phyloP scores from a whole-genome alignment of 2,113 vertebrate species.

The Leiothrix lutea region DNA sequence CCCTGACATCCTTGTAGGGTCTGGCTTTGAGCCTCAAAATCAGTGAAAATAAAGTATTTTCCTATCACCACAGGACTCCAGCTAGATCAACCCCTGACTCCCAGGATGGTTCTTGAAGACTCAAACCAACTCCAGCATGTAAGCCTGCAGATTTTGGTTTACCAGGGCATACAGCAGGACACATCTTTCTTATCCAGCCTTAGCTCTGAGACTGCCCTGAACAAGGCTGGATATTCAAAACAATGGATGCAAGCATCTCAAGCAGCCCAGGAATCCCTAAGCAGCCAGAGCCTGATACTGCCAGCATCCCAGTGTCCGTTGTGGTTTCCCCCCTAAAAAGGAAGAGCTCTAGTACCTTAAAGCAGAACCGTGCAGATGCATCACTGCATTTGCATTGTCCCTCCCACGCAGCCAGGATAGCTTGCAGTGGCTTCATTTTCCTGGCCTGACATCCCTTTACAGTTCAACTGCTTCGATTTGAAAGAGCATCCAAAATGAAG shows the following conservation, averaged over 20 bases:
- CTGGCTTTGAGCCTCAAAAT: not conserved
- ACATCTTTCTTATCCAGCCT: not conserved
- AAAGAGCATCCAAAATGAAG: not conserved
- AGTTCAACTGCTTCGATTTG: not conserved
- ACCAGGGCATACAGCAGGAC: not conserved
- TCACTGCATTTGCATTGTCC: not conserved
- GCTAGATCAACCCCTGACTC: not conserved
- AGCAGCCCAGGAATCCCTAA: not conserved
- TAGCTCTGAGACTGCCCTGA: not conserved
- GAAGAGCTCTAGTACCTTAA: not conserved
- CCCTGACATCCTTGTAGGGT: not conserved
- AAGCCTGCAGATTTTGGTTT: not conserved
- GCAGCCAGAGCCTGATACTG: not conserved
- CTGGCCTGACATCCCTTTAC: not conserved
- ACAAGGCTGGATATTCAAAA: not conserved
- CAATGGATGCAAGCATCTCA: accelerated
- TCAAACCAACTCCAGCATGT: not conserved
- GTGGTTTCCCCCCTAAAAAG: not conserved
- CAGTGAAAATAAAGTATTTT: not conserved
- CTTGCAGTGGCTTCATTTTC: not conserved
- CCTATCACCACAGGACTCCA: not conserved
- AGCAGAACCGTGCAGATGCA: not conserved
- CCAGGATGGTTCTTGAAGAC: not conserved
- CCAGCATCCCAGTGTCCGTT: not conserved
- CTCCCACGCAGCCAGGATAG: not conserved